Base-by-base conservation (phyloP, 2,888 invertebrate genomes). In the Temnothorax unifasciatus region DNA sequence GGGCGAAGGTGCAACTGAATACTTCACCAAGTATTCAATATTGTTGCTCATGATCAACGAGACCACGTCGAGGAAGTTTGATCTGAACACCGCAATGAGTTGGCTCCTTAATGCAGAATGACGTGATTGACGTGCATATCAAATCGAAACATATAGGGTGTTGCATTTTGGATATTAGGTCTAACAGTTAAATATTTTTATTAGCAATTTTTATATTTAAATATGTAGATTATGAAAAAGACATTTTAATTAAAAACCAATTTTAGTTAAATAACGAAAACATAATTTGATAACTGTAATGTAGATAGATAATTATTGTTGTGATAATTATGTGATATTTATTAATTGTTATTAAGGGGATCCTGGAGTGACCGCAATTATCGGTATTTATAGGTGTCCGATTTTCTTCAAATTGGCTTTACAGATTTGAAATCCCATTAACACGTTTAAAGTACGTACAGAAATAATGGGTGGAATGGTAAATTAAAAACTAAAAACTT, bases 1-100 rank as follows among this genome's bases (percentile, higher is more conserved):
- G 8, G 94, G 94, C 52, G 92, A 86, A 74, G 94, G 94, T 81
- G 94, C 94, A 50, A 93, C 91, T 44, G 92, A 89, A 92, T 93
- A 94, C 84, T 92, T 93, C 82, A 93, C 93, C 73, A 94, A 90
- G 86, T 92, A 92, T 79, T 88, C 88, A 25, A 87, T 71, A 75
- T 90, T 91, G 73, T 82, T 85, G 63, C 76, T 92, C 93, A 93
- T 94, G 57, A 86, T 91, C 86, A 82, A 74, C 38, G 66, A 25
- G n/a, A 69, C 71, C 79, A 21, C 63, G 64, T 82, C 47, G 71
- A 82, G 41, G 6, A 61, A 52, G 73, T 83, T 83, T 21, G 38
- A 18, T 66, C 79, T 85, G 86, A 85, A 86, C 25, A 18, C 57
- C 79, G 47, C 44, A 21, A 61, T 63, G 44, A n/a, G 50, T 64